These are phyloP conservation scores for Melipona beecheii DNA, from an alignment of 2,888 invertebrate genomes.

Conservation along the genomic window DNA sequence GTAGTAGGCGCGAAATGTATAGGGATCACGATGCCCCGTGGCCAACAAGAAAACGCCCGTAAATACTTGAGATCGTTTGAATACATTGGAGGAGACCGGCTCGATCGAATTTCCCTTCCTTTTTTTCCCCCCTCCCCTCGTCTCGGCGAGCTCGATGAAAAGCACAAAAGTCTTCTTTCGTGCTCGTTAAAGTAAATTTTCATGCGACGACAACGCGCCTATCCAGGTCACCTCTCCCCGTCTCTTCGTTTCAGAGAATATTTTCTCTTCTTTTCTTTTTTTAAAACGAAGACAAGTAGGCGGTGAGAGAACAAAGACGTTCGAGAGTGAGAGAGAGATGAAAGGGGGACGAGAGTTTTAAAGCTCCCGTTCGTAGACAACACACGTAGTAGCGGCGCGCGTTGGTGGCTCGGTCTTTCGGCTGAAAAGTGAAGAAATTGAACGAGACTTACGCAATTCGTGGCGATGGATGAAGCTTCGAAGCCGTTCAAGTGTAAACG, in stretches of 20 bases:
- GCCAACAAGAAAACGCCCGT: constrained; percentile 12
- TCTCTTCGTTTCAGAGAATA: constrained; percentile 38
- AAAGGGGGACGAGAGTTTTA: constrained; percentile 33
- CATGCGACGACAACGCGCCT: constrained; percentile 29
- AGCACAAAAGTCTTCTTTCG: constrained; percentile 53
- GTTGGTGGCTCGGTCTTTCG: constrained; percentile 12
- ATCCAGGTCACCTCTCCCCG: constrained; percentile 48
- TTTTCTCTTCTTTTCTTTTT: neutral
- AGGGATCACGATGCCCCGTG: constrained; percentile 21
- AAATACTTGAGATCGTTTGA: constrained; percentile 49
- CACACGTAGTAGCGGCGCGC: neutral
- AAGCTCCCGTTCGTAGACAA: neutral
- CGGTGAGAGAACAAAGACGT: constrained; percentile 29
- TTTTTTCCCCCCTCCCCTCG: neutral
- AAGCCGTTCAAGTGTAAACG: constrained; percentile 60
- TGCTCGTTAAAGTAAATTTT: constrained; percentile 68
- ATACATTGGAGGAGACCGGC: constrained; percentile 27
- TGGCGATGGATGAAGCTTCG: constrained; percentile 37
- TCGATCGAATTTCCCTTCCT: constrained; percentile 56
- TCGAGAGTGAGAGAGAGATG: neutral
- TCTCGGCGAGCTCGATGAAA: constrained; percentile 13
- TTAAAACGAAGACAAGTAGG: neutral
- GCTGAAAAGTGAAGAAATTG: constrained; percentile 41
- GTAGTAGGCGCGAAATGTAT: neutral
- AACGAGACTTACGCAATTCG: constrained; percentile 60